Evolutionary conservation across 2,113 vertebrate genomes (phyloP), one percentile per base, ranked within the genome.

Genomic region (Eulemur rufifrons): DNA sequence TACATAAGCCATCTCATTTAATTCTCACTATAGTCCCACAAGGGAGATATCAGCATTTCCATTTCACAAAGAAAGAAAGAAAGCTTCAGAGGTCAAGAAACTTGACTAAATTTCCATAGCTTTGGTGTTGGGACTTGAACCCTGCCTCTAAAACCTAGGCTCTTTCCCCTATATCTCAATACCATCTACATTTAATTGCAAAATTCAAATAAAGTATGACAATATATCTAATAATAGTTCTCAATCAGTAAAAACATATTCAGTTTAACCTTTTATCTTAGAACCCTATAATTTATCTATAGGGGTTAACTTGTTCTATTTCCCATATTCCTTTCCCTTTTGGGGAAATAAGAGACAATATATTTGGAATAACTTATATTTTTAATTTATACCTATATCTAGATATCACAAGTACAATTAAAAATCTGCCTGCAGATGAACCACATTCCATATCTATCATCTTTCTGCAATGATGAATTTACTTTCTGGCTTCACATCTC

Each of bases 401-500:
- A 84, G 29, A 74, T 37, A 90, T 61, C 37, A 64, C 23, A 74
- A 63, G 27, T 37, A 69, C 1, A 74, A 74, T 81, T 74, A 78
- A 92, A 93, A 66, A 27, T 68, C 14, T 42, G 2, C 68, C 50
- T 89, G 56, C 21, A 93, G 89, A 83, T 77, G n/a, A 94, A 92
- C 45, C 45, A 83, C 78, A 23, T 59, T 88, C 39, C 37, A 50
- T 88, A 91, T 68, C n/a, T 45, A 91, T 27, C 42, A 88, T 45
- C 73, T 25, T 88, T n/a, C 47, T 66, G 91, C 23, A 95, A 74
- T 47, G 50, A 78, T n/a, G 10, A 92, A 90, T 20, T 88, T 76
- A 52, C 27, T 91, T 81, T 89, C 59, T 56, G 34, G 25, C 69
- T 95, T 91, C n/a, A 78, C 74, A 63, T 97, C 82, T 96, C 50